phyloP scores from a whole-genome alignment of 2,797 vertebrate species.

The Silurus lanzhouensis region DNA sequence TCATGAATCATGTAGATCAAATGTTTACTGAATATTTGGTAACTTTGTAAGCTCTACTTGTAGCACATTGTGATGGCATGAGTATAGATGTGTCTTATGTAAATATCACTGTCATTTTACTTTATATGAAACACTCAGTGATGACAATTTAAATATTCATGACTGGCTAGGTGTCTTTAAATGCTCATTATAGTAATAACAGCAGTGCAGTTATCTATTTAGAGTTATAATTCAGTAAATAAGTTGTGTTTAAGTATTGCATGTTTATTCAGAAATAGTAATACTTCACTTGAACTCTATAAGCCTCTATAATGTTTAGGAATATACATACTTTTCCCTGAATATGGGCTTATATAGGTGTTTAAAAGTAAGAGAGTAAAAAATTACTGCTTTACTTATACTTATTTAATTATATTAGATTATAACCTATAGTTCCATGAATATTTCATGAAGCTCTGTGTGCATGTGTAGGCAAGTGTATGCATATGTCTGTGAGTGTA shows the following conservation, averaged over 20 bases:
- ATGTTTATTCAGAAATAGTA: background rate
- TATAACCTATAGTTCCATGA: background rate
- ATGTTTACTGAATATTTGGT: background rate
- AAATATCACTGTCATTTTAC: background rate
- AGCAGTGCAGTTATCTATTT: background rate
- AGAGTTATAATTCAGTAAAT: background rate
- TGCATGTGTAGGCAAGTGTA: conserved; percentile 41
- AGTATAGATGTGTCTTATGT: background rate
- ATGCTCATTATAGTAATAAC: background rate
- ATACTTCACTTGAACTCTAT: background rate
- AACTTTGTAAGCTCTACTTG: background rate
- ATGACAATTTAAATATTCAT: conserved; percentile 1
- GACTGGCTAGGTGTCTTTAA: background rate
- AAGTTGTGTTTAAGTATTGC: background rate
- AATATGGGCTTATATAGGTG: background rate
- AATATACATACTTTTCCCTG: background rate
- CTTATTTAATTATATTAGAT: background rate
- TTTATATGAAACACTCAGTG: background rate
- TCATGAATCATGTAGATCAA: background rate
- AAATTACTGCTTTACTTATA: background rate
- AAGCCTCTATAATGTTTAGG: background rate
- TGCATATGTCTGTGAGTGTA: conserved; percentile 23
- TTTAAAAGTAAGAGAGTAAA: no score
- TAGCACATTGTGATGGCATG: background rate
- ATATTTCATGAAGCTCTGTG: background rate